Evolutionary conservation across 2,797 vertebrate genomes (phyloP), one percentile per base, ranked within the genome.

Genomic region (Valencia hispanica): DNA sequence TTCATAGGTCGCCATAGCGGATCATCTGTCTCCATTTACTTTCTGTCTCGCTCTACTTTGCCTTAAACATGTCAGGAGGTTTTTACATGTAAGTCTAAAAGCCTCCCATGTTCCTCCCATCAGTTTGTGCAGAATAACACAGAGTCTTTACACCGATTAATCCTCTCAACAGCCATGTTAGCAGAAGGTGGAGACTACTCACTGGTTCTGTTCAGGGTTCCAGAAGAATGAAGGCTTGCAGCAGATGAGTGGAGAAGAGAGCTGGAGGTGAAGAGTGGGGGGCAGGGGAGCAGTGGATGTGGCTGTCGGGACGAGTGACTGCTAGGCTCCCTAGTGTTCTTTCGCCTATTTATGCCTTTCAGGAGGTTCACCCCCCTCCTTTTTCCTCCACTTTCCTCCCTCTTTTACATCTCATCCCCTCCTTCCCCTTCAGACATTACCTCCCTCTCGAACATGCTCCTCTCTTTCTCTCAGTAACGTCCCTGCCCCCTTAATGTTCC

Each of bases 261-360:
- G 79, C 83, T 86, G 88, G 80, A 87, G 86, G 87, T 82, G 89
- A 91, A 53, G 83, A 93, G 92, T 86, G 86, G 83, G 84, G 88
- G 84, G 86, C 87, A 92, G 89, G 88, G 88, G 91, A 91, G 93
- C 93, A 90, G 91, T 89, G 87, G 88, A 93, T 94, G 92, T 92
- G 95, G 94, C 96, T 95, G 95, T 94, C 94, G 94, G 94, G 89
- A 94, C 88, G 89, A 93, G 90, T 92, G 93, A 96, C 96, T 97
- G 95, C 95, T 55, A 95, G 80, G 85, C 86, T 91, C 79, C 84
- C 92, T 25, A 93, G 83, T 90, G 87, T 88, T 94, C 88, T 95
- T 91, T 89, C 82, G 68, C 93, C 95, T 97, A 96, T 98, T 97
- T 98, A 98, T 97, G 94, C 95, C 81, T 91, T 95, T 84, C 89